Base-by-base conservation (phyloP, 2,113 vertebrate genomes). In the Thunnus maccoyii region DNA sequence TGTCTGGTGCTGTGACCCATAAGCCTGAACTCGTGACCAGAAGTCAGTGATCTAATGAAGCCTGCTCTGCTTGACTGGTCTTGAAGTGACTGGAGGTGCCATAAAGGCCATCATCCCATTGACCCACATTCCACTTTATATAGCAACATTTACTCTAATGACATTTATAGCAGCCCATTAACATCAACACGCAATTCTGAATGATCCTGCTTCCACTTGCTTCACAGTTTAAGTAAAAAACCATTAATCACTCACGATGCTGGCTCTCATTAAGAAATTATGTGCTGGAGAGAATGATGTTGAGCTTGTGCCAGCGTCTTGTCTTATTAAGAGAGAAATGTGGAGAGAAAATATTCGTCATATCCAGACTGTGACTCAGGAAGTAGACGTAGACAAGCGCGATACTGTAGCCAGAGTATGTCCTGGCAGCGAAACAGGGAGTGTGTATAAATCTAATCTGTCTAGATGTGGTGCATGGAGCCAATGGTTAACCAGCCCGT, bases 401-500 rank as follows among this genome's bases (percentile, higher is more conserved):
- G 74, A 84, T 82, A 64, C 61, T 47, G 74, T 18, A 70, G 77
- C 79, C 80, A 80, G 71, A 84, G 67, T 80, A 65, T 61, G 41
- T 78, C 65, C 74, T 90, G 83, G 85, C 85, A 68, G 57, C n/a
- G 10, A 48, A 17, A 68, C 55, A 73, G 47, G 51, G 73, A 81
- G 72, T 18, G 41, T 74, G 72, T 73, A 81, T 90, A 86, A 91
- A 90, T 91, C 91, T 83, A 88, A 92, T 91, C 90, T 78, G 86
- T 76, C 78, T 75, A 54, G 46, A 56, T 74, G 76, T 58, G 51
- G 72, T 16, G 55, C 62, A 67, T 5, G 62, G 72, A 89, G 86
- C 86, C 86, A 86, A 71, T 56, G 72, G 89, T 89, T 72, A 84
- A 85, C 76, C 88, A 82, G 84, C 60, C 52, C 10, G 60, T 64